phyloP scores from a whole-genome alignment of 2,797 vertebrate genomes.

The Nyctalus aviator region DNA sequence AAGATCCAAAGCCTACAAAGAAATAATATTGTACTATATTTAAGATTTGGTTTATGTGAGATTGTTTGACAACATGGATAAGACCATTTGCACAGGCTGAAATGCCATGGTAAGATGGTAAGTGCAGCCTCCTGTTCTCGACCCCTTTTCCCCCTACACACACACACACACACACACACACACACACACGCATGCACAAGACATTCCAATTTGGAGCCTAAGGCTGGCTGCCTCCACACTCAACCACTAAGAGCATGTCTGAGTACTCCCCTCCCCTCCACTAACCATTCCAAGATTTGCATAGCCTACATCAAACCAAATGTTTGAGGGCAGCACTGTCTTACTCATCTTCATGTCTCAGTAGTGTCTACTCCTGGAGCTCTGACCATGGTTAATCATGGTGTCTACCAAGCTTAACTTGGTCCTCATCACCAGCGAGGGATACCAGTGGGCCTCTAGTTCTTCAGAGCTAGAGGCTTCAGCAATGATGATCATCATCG shows the following conservation, averaged over 20 bases:
- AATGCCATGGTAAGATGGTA: background rate
- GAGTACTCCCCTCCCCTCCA: background rate
- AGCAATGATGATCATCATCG: background rate
- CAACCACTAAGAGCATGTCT: background rate
- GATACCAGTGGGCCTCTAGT: background rate
- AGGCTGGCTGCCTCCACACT: background rate
- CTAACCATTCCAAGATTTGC: background rate
- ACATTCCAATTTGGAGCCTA: background rate
- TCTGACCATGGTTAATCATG: background rate
- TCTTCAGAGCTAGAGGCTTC: background rate
- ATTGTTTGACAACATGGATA: background rate
- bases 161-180: too few species aligned
- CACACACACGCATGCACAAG: background rate
- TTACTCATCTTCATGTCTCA: background rate
- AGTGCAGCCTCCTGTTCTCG: background rate
- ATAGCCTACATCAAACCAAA: background rate
- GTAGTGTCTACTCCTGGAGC: background rate
- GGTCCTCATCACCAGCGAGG: background rate
- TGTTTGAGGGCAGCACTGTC: background rate
- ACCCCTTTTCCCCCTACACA: background rate
- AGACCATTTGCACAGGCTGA: background rate
- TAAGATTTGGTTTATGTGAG: background rate
- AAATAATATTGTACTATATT: background rate
- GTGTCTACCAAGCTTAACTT: background rate
- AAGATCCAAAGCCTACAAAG: constrained; percentile 34